Conservation (phyloP, 2,113 vertebrate species). For the Hemibagrus wyckioides region DNA sequence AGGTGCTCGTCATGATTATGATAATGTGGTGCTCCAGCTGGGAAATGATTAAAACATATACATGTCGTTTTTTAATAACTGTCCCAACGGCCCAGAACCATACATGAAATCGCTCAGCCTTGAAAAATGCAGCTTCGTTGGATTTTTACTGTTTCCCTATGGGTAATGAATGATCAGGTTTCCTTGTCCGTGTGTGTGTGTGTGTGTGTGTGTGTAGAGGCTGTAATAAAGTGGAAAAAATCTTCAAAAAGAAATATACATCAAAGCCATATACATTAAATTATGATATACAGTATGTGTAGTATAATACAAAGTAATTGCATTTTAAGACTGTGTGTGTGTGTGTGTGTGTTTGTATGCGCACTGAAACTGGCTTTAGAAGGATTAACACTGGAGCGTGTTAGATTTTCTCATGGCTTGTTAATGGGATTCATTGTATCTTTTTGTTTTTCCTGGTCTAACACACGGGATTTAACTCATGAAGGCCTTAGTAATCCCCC, state of each 20-base stretch:
- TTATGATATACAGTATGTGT: not conserved
- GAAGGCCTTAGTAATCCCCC: not conserved
- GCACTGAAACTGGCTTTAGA: not conserved
- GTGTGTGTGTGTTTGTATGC: not conserved
- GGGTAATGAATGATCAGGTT: conserved; percentile 52
- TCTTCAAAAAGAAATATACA: not conserved
- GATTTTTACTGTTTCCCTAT: conserved; percentile 58
- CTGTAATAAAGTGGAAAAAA: not conserved
- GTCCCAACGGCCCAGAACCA: conserved; percentile 53
- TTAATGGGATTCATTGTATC: conserved; percentile 9
- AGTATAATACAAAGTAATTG: not conserved
- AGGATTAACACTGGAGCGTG: conserved; percentile 5
- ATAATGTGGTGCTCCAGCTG: conserved; percentile 65
- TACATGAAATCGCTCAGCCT: conserved; percentile 55
- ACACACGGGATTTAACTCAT: not conserved
- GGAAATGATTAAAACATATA: conserved; percentile 74
- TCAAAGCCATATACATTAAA: not conserved
- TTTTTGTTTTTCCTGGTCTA: not conserved
- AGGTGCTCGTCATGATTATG: conserved; percentile 56
- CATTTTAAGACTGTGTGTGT: not conserved
- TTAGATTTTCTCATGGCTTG: conserved; percentile 7
- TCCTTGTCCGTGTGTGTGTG: not conserved
- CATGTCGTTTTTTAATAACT: conserved; percentile 71
- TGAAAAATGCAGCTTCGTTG: conserved; percentile 64
- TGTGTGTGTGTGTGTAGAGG: not conserved